phyloP scores from a whole-genome alignment of 2,113 vertebrate genomes.

The Madoqua kirkii region DNA sequence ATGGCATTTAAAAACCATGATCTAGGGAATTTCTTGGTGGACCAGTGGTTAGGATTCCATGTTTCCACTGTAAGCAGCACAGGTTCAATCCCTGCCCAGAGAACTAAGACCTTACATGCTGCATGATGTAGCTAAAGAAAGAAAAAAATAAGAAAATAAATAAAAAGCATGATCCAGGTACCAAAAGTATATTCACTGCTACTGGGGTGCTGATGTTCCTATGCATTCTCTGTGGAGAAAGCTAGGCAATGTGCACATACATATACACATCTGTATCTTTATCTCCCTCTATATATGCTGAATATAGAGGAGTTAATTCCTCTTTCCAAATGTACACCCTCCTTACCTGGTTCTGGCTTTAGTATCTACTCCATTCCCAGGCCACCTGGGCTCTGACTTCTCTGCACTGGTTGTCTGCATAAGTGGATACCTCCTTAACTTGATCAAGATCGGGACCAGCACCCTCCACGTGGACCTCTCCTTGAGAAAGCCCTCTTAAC shows the following conservation, averaged over 20 bases:
- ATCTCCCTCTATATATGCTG: neutral
- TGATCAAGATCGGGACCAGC: neutral
- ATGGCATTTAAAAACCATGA: neutral
- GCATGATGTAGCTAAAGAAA: neutral
- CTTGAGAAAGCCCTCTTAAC: neutral
- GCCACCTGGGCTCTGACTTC: neutral
- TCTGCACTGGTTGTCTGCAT: neutral
- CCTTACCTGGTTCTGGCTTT: neutral
- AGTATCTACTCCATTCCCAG: neutral
- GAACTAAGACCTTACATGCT: neutral
- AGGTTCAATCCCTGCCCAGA: neutral
- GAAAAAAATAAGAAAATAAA: neutral
- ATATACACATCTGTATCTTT: neutral
- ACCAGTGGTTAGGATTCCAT: neutral
- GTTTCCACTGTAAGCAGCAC: neutral
- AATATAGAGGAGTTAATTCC: neutral
- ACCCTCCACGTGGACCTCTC: neutral
- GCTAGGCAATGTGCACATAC: neutral
- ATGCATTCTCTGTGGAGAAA: neutral
- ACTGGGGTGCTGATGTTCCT: neutral
- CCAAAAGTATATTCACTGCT: neutral
- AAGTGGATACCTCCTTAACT: neutral
- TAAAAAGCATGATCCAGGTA: neutral
- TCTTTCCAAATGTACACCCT: neutral
- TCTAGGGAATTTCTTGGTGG: neutral